Evolutionary conservation across 2,797 vertebrate species (phyloP).

Genomic region (Manis crassicaudata): DNA sequence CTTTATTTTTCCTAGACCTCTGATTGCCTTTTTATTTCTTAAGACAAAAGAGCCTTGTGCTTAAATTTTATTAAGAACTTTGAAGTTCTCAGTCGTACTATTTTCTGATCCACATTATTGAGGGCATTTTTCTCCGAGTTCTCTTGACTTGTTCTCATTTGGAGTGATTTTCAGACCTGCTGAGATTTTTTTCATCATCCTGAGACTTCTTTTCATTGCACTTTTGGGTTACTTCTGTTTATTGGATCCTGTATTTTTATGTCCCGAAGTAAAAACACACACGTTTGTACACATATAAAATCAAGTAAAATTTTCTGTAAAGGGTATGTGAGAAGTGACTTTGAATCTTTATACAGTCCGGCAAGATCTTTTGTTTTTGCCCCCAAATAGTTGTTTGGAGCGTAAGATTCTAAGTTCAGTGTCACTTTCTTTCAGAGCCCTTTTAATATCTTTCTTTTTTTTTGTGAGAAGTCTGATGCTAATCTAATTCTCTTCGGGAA

Average conservation of each 20-base stretch:
- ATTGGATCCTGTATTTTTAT: neutral
- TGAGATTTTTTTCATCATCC: neutral
- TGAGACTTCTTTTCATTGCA: neutral
- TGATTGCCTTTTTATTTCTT: neutral
- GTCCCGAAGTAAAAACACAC: neutral
- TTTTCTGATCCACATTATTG: neutral
- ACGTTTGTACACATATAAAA: neutral
- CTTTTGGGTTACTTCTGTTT: neutral
- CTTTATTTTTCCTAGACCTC: neutral
- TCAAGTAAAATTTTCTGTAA: neutral
- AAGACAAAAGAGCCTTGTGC: neutral
- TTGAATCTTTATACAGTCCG: neutral
- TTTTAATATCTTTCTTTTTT: conserved; percentile 49
- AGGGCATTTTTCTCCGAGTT: conserved; percentile 20
- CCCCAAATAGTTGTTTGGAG: neutral
- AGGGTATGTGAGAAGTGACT: neutral
- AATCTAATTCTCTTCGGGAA: conserved; percentile 48
- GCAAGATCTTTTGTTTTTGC: neutral
- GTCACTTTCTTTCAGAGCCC: neutral
- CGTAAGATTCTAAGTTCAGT: neutral
- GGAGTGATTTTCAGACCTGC: neutral
- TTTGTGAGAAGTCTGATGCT: neutral
- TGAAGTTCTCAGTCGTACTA: neutral
- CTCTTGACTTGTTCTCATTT: neutral
- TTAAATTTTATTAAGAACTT: conserved; percentile 37